Percentiles rank a stretch among this genome's conserved stretches.
These are phyloP conservation scores for Galemys pyrenaicus DNA, from an alignment of 2,113 vertebrate species.

Conservation along the genomic window DNA sequence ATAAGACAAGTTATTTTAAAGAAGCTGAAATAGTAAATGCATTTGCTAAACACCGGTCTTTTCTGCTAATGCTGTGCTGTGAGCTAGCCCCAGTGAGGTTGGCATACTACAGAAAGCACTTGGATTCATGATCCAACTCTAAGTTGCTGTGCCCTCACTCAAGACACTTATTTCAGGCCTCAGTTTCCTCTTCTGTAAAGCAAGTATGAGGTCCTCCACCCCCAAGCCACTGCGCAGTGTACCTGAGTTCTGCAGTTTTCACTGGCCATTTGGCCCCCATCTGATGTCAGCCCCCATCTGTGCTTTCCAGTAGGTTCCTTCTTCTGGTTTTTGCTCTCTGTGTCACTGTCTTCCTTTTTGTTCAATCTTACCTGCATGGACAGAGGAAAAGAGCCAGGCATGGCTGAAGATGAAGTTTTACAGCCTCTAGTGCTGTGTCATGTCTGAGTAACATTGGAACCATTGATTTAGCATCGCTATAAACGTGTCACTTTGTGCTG, in stretches of 20 bases:
- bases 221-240: too few species aligned
- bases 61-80: neutral
- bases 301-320: neutral
- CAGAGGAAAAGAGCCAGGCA: neutral
- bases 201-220: neutral
- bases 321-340: neutral
- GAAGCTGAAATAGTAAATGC: neutral
- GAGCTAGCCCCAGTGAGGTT: neutral
- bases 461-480: conserved; percentile 16
- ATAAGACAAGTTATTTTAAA: conserved; percentile 36
- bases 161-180: neutral
- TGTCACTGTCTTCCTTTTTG: neutral
- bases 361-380: neutral
- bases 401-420: neutral
- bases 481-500: neutral
- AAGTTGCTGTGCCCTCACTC: neutral
- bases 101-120: neutral
- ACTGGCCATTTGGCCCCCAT: neutral
- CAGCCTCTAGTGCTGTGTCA: neutral
- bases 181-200: neutral
- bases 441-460: neutral
- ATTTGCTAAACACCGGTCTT: neutral
- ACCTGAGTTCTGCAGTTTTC: neutral
- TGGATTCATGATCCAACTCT: neutral
- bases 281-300: fast-evolving